Percentiles rank a stretch among this genome's conserved stretches.
These are phyloP conservation scores for Oppia nitens DNA, from an alignment of 1,140 invertebrate genomes.

Conservation along the genomic window DNA sequence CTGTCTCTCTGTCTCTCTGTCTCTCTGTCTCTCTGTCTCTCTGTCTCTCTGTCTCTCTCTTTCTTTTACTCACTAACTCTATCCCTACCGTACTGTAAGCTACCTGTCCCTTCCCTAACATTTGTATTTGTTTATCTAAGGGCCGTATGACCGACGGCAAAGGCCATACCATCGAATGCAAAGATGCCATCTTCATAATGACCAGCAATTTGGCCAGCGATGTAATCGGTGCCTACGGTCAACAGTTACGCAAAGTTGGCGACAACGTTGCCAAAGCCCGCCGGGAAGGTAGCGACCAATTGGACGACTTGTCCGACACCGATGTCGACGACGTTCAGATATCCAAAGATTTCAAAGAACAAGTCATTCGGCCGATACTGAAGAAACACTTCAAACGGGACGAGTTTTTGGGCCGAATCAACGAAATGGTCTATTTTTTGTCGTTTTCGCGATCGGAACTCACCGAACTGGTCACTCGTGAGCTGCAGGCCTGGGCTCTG, in stretches of 20 bases:
- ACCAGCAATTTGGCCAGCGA: slow-evolving; percentile 82
- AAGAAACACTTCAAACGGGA: slow-evolving; percentile 72
- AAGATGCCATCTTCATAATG: slow-evolving; percentile 89
- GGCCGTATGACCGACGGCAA: slow-evolving; percentile 76
- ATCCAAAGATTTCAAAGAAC: slow-evolving; percentile 53
- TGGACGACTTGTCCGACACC: slow-evolving; percentile 28
- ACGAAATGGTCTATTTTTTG: slow-evolving; percentile 86
- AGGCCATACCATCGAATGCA: slow-evolving; percentile 80
- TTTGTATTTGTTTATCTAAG: slow-evolving; percentile 31
- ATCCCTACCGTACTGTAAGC: no score
- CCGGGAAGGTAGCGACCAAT: slow-evolving; percentile 28
- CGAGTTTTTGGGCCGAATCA: slow-evolving; percentile 82
- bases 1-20: no score
- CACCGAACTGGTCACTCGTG: slow-evolving; percentile 53
- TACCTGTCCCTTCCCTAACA: no score
- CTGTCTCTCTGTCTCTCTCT: no score
- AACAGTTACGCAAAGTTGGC: slow-evolving; percentile 59
- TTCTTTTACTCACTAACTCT: no score
- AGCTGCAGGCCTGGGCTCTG: slow-evolving; percentile 57
- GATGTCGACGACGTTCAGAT: slow-evolving; percentile 59
- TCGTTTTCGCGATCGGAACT: slow-evolving; percentile 71
- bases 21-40: no score
- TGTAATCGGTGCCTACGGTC: slow-evolving; percentile 70
- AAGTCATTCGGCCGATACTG: slow-evolving; percentile 62
- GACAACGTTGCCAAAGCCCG: slow-evolving; percentile 34